A percentile compares a stretch with the other conserved stretches of the same genome.
These are phyloP conservation scores for Helleia helle DNA, from an alignment of 2,888 invertebrate genomes.

Conservation along the genomic window DNA sequence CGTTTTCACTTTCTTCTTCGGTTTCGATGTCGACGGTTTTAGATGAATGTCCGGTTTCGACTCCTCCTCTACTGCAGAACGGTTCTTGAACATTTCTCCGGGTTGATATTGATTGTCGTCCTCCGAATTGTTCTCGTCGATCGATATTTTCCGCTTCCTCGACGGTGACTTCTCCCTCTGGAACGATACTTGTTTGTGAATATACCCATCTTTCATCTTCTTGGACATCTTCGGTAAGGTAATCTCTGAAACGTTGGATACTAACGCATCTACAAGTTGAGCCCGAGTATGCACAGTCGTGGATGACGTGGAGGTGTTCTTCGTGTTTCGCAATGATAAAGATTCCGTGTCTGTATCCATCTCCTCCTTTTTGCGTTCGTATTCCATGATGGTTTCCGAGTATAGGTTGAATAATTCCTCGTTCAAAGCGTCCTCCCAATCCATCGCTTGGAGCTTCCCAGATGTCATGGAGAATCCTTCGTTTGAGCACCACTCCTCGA, in stretches of 20 bases:
- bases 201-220: neutral
- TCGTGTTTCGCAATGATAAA: conserved; percentile 15
- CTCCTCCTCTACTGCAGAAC: neutral
- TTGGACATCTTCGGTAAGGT: neutral
- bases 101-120: too few relatives aligned
- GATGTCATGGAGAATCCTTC: conserved; percentile 15
- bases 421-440: conserved; percentile 11
- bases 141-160: conserved; percentile 4
- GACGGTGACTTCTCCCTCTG: conserved; percentile 9
- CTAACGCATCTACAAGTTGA: conserved; percentile 14
- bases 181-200: conserved; percentile 4
- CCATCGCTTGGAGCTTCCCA: conserved; percentile 16
- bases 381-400: conserved; percentile 1
- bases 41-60: too few relatives aligned
- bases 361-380: neutral
- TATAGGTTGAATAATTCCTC: conserved; percentile 6
- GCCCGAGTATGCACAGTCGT: conserved; percentile 16
- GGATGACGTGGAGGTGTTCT: conserved; percentile 17
- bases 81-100: neutral
- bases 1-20: too few relatives aligned
- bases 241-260: conserved; percentile 6
- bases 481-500: conserved; percentile 13
- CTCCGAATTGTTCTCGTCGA: neutral
- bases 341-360: conserved; percentile 1
- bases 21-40: too few relatives aligned